These are phyloP conservation scores for Vulpes vulpes DNA, from an alignment of 2,113 vertebrate species.

Conservation along the genomic window DNA sequence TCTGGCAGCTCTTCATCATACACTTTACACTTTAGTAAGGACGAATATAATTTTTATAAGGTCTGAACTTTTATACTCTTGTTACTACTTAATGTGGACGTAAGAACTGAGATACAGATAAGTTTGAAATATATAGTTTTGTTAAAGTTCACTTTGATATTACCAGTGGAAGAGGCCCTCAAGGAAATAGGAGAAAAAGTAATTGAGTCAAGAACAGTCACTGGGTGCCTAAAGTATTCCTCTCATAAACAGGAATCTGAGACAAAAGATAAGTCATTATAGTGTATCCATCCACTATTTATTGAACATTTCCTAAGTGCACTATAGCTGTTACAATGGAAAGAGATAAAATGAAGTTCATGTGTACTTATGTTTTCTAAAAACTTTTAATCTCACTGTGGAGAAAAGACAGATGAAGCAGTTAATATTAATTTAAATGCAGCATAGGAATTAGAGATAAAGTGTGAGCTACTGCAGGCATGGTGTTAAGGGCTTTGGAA, in stretches of 20 bases:
- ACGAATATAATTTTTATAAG: conserved; percentile 65
- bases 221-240: not conserved
- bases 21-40: not conserved
- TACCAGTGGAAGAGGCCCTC: conserved; percentile 17
- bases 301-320: not conserved
- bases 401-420: conserved; percentile 14
- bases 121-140: conserved; percentile 63
- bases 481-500: not conserved
- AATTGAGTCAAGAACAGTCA: conserved; percentile 17
- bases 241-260: not conserved
- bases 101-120: conserved; percentile 51
- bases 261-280: not conserved
- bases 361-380: not conserved
- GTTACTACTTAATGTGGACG: conserved; percentile 52
- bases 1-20: conserved; percentile 9
- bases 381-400: conserved; percentile 60
- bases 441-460: conserved; percentile 7
- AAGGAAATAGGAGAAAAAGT: not conserved
- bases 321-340: not conserved
- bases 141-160: conserved; percentile 65
- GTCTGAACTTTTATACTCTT: conserved; percentile 43
- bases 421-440: conserved; percentile 54
- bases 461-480: not conserved
- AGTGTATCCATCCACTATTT: not conserved
- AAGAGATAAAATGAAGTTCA: conserved; percentile 41